Percentiles rank a stretch among this genome's conserved stretches.
These are phyloP conservation scores for Brienomyrus longianalis DNA, from an alignment of 2,113 vertebrate genomes.

Conservation along the genomic window DNA sequence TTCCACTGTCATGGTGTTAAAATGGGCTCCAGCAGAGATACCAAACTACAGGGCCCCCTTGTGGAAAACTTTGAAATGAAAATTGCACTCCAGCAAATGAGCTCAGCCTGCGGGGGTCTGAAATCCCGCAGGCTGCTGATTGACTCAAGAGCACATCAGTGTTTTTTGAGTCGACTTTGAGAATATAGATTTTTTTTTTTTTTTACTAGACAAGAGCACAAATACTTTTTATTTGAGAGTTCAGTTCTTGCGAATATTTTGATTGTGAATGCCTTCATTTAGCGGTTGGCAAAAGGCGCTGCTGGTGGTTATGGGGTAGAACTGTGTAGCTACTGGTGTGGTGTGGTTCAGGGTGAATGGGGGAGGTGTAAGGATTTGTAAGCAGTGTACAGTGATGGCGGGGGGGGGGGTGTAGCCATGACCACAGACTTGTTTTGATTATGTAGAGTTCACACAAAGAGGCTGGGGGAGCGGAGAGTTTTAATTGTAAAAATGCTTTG, in stretches of 20 bases:
- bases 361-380: not conserved
- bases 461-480: not conserved
- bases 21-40: constrained; percentile 25
- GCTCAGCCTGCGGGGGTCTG: not conserved
- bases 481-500: constrained; percentile 1
- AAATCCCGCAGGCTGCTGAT: not conserved
- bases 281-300: not conserved
- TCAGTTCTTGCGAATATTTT: not conserved
- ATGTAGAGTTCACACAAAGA: not conserved
- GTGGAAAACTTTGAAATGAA: not conserved
- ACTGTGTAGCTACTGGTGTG: not conserved
- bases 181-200: not conserved
- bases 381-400: not conserved
- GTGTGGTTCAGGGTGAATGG: not conserved
- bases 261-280: not conserved
- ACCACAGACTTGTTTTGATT: not conserved
- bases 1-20: constrained; percentile 35
- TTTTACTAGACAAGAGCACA: constrained; percentile 15
- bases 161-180: constrained; percentile 5
- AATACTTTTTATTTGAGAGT: not conserved
- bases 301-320: not conserved
- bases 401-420: not conserved
- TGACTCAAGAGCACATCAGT: not conserved
- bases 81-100: not conserved
- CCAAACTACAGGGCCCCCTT: not conserved